Evolutionary conservation across 2,113 vertebrate species (phyloP), one percentile per base, ranked within the genome.

Genomic region (Cairina moschata): DNA sequence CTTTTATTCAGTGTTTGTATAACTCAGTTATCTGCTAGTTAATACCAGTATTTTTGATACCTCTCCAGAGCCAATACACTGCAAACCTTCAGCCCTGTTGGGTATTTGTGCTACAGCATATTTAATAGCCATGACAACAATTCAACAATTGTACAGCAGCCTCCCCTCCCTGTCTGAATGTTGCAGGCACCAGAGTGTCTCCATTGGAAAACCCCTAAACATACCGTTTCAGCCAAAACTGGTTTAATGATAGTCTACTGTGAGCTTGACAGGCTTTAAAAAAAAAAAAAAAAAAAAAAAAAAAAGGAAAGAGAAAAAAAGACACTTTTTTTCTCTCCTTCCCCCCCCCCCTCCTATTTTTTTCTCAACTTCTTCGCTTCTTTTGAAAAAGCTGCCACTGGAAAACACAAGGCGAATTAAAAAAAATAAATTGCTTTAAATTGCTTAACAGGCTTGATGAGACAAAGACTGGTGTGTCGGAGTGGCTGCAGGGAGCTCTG

Each of bases 71-170:
- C 92, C 90, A 96, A 90, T 95, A 94, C 15, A 46, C 63, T 60
- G 92, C 86, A 97, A 86, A 97, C 91, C 80, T 96, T 93, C 88
- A 96, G 72, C 81, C 63, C 94, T 95, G 96, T 90, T 95, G 97
- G 91, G 91, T 96, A 93, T 98, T 97, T 97, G 88, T 97, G 95
- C 95, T 94, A 86, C 91, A 84, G 96, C 92, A 89, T 95, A 96
- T 96, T 98, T 98, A 98, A 98, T 97, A 98, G 97, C 98, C 95
- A 91, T 98, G 97, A 98, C 97, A 98, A 98, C 98, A 98, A 97
- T 97, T 98, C 97, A 98, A 97, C 97, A 98, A 97, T 98, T 97
- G 96, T 97, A 97, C 89, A 91, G 97, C 96, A 98, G 97, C 95
- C 97, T 98, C 79, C 97, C 96, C 96, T 97, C 93, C 95, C 89